Conservation (phyloP, 1,140 invertebrate genomes). For the Brachionus plicatilis region DNA sequence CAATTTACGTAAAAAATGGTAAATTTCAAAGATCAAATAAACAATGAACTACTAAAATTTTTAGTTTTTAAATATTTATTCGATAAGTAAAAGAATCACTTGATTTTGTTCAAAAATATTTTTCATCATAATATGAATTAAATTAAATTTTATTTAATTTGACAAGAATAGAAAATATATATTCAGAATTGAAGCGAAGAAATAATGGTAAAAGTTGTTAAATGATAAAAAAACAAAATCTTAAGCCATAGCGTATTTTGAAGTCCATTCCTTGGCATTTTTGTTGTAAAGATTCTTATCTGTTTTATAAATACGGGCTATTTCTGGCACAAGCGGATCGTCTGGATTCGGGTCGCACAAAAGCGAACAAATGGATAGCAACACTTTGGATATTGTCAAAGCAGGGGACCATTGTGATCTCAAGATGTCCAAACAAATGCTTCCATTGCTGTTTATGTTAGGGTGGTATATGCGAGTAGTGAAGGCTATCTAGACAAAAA, state of each 20-base stretch:
- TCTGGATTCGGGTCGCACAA: slow-evolving; percentile 98
- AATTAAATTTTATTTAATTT: neutral
- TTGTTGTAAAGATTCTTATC: slow-evolving; percentile 62
- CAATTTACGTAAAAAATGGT: no score
- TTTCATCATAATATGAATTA: neutral
- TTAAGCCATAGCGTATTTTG: slow-evolving; percentile 37
- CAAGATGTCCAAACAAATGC: slow-evolving; percentile 98
- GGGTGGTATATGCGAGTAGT: slow-evolving; percentile 99
- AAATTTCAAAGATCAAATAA: no score
- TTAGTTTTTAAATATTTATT: neutral
- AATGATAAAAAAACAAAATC: neutral
- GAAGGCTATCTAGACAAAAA: slow-evolving; percentile 73
- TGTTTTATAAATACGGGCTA: slow-evolving; percentile 98
- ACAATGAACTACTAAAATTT: neutral
- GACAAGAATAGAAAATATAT: neutral
- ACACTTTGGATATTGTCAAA: slow-evolving; percentile 98
- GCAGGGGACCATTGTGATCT: slow-evolving; percentile 98
- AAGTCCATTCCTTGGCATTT: slow-evolving; percentile 26
- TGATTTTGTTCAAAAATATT: neutral
- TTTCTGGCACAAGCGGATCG: slow-evolving; percentile 95
- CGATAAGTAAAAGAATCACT: neutral
- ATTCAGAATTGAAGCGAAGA: neutral
- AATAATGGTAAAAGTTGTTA: neutral
- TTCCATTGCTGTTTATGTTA: slow-evolving; percentile 99
- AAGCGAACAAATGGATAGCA: slow-evolving; percentile 97